phyloP scores from a whole-genome alignment of 2,888 invertebrate species.

The Melinopterus prodromus region DNA sequence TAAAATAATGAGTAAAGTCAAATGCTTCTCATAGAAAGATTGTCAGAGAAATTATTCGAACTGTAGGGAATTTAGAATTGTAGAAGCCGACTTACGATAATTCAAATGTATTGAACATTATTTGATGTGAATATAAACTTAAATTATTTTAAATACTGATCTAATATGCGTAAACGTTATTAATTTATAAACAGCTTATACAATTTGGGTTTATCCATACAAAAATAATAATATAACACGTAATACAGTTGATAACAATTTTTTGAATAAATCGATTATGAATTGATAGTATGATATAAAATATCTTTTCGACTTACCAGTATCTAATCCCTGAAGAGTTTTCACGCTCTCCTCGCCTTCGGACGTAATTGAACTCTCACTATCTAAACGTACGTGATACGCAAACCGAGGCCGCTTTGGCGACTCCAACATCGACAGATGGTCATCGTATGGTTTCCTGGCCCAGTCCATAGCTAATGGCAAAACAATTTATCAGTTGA shows the following conservation, averaged over 20 bases:
- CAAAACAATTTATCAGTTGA: neutral
- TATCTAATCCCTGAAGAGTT: conserved; percentile 72
- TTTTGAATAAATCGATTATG: neutral
- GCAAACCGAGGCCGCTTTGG: conserved; percentile 36
- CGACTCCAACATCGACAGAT: neutral
- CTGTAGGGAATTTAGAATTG: no score
- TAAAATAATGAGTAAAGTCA: no score
- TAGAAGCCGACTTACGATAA: no score
- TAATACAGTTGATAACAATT: neutral
- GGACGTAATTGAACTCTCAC: conserved; percentile 58
- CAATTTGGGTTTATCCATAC: neutral
- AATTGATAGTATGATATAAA: no score
- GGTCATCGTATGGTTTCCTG: conserved; percentile 17
- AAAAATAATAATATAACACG: neutral
- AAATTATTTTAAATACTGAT: no score
- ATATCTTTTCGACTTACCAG: conserved; percentile 62
- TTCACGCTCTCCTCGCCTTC: conserved; percentile 67
- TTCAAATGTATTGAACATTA: no score
- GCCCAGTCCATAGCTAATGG: neutral
- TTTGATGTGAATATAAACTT: no score
- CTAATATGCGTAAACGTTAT: no score
- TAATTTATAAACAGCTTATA: no score
- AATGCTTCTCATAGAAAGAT: no score
- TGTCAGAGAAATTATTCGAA: no score
- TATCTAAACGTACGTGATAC: conserved; percentile 56